Percentiles rank a stretch among this genome's conserved stretches.
Conservation (phyloP, 2,113 vertebrate species). For the Hirundichthys speculiger region DNA sequence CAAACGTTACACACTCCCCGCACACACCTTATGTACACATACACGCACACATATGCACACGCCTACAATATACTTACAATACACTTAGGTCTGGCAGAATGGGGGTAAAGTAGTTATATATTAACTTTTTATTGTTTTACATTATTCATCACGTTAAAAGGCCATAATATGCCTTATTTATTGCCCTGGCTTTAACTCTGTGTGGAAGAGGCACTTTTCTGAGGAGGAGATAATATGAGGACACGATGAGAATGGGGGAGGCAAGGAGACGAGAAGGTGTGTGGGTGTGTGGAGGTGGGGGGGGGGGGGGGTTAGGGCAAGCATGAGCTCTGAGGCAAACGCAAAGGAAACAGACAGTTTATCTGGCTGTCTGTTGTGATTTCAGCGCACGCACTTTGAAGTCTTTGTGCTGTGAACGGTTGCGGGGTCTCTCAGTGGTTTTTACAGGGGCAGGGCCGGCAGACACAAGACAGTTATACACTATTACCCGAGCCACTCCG, state of each 20-base stretch:
- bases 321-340: slow-evolving; percentile 41
- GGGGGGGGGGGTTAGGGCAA: slow-evolving; percentile 9
- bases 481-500: slow-evolving; percentile 42
- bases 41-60: slow-evolving; percentile 31
- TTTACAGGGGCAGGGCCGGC: slow-evolving; percentile 62
- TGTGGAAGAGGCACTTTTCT: slow-evolving; percentile 59
- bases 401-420: slow-evolving; percentile 65
- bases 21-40: slow-evolving; percentile 11
- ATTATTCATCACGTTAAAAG: slow-evolving; percentile 83
- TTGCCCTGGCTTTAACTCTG: slow-evolving; percentile 67
- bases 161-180: slow-evolving; percentile 82
- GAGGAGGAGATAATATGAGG: slow-evolving; percentile 36
- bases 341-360: slow-evolving; percentile 72
- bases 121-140: slow-evolving; percentile 83
- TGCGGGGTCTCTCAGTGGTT: slow-evolving; percentile 35
- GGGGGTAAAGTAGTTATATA: slow-evolving; percentile 81
- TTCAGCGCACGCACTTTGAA: slow-evolving; percentile 67
- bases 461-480: slow-evolving; percentile 58
- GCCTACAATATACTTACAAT: slow-evolving; percentile 64
- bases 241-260: slow-evolving; percentile 18
- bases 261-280: slow-evolving; percentile 2
- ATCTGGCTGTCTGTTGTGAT: slow-evolving; percentile 73
- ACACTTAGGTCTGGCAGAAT: slow-evolving; percentile 78
- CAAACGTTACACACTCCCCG: slow-evolving; percentile 26
- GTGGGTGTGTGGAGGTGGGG: background rate